Evolutionary conservation across 2,113 vertebrate species (phyloP).

Genomic region (Ceratotherium simum): DNA sequence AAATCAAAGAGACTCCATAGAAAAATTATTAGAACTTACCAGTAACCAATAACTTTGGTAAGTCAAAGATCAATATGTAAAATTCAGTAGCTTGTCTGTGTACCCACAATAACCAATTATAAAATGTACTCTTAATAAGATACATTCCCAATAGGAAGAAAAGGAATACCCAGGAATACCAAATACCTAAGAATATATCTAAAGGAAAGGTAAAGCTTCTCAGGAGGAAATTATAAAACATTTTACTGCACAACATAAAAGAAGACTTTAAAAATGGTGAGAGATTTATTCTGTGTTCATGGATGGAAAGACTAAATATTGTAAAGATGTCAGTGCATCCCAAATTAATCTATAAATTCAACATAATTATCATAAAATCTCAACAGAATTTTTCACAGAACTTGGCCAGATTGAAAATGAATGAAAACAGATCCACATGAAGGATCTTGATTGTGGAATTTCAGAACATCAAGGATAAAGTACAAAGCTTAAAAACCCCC

Average conservation of each 20-base stretch:
- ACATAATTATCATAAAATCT: neutral
- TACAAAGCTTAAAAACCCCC: neutral
- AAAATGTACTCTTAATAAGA: neutral
- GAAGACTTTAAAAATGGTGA: neutral
- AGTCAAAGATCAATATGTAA: neutral
- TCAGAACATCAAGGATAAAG: neutral
- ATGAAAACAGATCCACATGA: neutral
- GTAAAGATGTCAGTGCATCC: neutral
- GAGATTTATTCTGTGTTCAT: neutral
- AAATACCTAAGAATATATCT: neutral
- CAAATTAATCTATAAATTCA: neutral
- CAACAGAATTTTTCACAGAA: neutral
- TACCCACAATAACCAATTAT: neutral
- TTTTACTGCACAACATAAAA: conserved; percentile 11
- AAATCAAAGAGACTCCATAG: neutral
- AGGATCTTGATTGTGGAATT: neutral
- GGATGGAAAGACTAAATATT: neutral
- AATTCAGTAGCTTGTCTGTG: neutral
- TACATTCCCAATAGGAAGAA: neutral
- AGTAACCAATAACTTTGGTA: neutral
- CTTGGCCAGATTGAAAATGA: neutral
- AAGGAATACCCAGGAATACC: neutral
- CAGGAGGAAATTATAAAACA: neutral
- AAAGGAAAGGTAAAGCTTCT: neutral
- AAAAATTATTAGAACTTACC: neutral